Evolutionary conservation across 2,113 vertebrate genomes (phyloP), one percentile per base, ranked within the genome.

Genomic region (Barnardius zonarius): DNA sequence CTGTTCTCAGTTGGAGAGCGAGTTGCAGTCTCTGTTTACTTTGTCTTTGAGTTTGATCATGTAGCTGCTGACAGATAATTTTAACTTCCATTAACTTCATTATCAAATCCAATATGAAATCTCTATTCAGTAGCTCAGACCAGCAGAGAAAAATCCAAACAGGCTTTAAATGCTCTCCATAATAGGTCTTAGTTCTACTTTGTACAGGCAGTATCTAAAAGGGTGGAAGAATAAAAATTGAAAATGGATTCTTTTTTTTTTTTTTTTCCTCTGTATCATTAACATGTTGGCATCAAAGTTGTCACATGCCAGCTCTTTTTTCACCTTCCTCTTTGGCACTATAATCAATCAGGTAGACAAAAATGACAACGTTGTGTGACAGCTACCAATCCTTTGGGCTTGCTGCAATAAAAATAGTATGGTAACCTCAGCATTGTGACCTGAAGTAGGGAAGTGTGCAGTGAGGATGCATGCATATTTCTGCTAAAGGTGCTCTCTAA

Each of bases 371-470:
- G 39, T 4, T 11, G 31, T 61, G 28, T 81, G 83, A 93, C 85
- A 95, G 83, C 79, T 75, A 92, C 85, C 84, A 94, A 81, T 96
- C 93, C 93, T 95, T 67, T 88, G 90, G 95, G 95, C 78, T 96
- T 92, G 44, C 80, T 93, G 81, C 93, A 96, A 85, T 95, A 96
- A 96, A 97, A 97, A 97, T 92, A 96, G 93, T 33, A 64, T 33
- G 37, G 54, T 73, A 85, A 78, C 69, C 86, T 96, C 83, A 52
- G 46, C 83, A 88, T 2, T 77, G 44, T 74, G 86, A 90, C 90
- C 95, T 89, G 55, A 92, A 90, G 67, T n/a, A 68, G 62, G 61
- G n/a, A 92, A 79, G 81, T 30, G 46, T 49, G 37, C 39, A 76
- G n/a, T 19, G 37, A 87, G 62, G 41, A 92, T 13, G 27, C 54